A percentile compares a stretch with the other conserved stretches of the same genome.
phyloP scores from a whole-genome alignment of 2,888 invertebrate species.

The Lasius platythorax region DNA sequence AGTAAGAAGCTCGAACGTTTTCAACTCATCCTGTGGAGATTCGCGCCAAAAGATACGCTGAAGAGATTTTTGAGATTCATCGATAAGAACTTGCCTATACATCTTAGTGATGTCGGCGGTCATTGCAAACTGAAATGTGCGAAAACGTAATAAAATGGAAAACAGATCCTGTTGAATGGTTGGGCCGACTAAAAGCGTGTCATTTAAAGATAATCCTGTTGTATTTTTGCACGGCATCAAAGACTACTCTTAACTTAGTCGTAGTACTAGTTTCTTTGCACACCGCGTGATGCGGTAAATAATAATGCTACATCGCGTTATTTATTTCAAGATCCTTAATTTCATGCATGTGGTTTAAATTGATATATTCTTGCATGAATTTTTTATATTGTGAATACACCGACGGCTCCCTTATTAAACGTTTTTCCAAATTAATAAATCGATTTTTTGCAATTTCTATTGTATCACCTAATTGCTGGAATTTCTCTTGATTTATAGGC shows the following conservation, averaged over 20 bases:
- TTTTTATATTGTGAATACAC: neutral
- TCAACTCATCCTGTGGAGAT: neutral
- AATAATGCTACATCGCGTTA: neutral
- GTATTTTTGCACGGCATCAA: neutral
- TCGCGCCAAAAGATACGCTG: neutral
- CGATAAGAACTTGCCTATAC: neutral
- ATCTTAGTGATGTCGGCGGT: neutral
- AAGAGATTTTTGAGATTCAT: neutral
- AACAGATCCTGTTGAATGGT: neutral
- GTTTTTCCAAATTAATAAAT: neutral
- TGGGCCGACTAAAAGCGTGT: neutral
- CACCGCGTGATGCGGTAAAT: neutral
- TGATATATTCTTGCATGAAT: neutral
- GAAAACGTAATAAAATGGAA: neutral
- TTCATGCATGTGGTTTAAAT: neutral
- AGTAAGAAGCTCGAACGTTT: neutral
- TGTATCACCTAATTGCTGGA: neutral
- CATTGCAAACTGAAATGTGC: neutral
- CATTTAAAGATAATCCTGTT: neutral
- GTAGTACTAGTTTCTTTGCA: neutral
- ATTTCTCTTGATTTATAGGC: neutral
- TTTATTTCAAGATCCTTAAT: fast-evolving
- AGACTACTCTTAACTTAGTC: neutral
- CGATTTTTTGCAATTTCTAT: neutral
- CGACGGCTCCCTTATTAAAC: fast-evolving